phyloP scores from a whole-genome alignment of 2,888 invertebrate genomes.

The Caenorhabditis angaria region DNA sequence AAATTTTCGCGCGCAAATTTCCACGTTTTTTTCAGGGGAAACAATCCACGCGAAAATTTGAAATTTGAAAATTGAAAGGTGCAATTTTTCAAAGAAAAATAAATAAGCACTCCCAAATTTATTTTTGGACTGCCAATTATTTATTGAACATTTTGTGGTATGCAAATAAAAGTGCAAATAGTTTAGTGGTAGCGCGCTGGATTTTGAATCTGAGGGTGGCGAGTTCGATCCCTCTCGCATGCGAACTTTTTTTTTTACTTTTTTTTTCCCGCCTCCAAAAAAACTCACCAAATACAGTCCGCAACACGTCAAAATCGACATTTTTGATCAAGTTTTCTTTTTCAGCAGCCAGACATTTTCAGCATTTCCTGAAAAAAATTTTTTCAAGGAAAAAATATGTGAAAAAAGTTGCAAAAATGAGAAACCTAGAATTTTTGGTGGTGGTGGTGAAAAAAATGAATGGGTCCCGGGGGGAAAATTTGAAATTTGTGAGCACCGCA shows the following conservation, averaged over 20 bases:
- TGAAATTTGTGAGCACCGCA: too few relatives aligned
- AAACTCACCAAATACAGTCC: constrained; percentile 2
- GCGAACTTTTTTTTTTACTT: neutral
- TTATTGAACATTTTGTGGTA: too few relatives aligned
- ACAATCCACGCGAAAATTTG: too few relatives aligned
- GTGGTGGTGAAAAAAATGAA: too few relatives aligned
- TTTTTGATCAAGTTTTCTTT: neutral
- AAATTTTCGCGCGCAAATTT: too few relatives aligned
- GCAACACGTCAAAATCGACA: neutral
- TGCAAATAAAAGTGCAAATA: neutral
- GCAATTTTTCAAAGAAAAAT: neutral
- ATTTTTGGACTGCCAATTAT: neutral
- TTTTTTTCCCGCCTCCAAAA: neutral
- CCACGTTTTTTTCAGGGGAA: too few relatives aligned
- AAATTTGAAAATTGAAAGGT: neutral
- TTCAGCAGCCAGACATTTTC: neutral
- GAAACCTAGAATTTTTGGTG: neutral
- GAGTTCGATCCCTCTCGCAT: neutral
- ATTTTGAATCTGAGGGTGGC: too few relatives aligned
- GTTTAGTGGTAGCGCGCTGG: too few relatives aligned
- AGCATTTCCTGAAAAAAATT: too few relatives aligned
- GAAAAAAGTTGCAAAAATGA: neutral
- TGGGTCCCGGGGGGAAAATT: neutral
- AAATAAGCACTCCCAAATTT: neutral
- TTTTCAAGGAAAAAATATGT: neutral